phyloP scores from a whole-genome alignment of 2,797 vertebrate species.

The Melanotaenia maccullochi region DNA sequence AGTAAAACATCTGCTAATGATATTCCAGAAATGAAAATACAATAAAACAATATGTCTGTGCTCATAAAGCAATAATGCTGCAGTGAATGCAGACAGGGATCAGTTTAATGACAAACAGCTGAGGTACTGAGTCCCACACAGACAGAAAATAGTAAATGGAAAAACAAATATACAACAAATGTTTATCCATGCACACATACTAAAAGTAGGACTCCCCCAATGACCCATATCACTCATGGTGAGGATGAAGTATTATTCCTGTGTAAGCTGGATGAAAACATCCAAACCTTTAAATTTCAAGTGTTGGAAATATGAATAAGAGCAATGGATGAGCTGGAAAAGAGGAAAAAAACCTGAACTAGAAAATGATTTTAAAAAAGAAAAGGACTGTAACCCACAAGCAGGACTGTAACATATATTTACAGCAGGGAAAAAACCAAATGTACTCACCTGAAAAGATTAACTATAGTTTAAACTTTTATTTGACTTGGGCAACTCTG shows the following conservation, averaged over 20 bases:
- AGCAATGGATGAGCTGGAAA: background rate
- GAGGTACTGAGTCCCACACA: conserved; percentile 8
- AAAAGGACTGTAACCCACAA: background rate
- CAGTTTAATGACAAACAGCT: conserved; percentile 30
- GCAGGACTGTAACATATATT: background rate
- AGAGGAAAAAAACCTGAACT: background rate
- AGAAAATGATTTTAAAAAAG: background rate
- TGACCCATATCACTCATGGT: conserved; percentile 75
- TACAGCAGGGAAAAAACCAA: background rate
- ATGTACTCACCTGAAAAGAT: conserved; percentile 49
- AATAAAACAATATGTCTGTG: conserved; percentile 23
- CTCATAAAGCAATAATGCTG: conserved; percentile 14
- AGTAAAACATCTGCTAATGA: conserved; percentile 50
- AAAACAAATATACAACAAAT: conserved; percentile 7
- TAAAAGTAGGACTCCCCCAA: conserved; percentile 50
- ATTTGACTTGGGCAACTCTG: conserved; percentile 1
- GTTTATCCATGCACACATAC: conserved; percentile 25
- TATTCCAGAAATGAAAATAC: conserved; percentile 46
- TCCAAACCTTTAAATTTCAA: background rate
- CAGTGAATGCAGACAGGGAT: conserved; percentile 3
- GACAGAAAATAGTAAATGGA: conserved; percentile 4
- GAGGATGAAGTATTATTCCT: conserved; percentile 38
- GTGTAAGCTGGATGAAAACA: background rate
- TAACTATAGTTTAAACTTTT: conserved; percentile 9
- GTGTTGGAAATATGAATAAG: background rate